Conservation (phyloP, 2,888 invertebrate genomes). For the Polia nebulosa region DNA sequence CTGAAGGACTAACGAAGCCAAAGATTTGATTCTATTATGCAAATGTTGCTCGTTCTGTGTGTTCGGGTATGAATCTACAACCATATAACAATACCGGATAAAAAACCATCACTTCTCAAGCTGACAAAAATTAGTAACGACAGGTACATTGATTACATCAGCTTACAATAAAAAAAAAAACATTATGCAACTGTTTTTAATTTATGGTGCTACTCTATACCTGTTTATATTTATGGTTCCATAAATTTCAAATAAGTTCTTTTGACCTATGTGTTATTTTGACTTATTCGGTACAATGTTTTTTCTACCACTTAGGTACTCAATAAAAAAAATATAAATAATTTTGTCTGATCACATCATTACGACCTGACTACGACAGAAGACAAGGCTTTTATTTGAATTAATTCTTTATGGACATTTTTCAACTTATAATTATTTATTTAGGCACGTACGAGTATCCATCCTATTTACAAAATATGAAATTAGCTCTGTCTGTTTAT, state of each 20-base stretch:
- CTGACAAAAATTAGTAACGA: not conserved
- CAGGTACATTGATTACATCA: too few relatives aligned
- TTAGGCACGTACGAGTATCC: too few relatives aligned
- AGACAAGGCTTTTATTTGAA: not conserved
- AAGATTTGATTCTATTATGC: slow-evolving; percentile 68
- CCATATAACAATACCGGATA: not conserved
- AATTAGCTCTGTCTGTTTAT: not conserved
- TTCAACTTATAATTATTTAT: not conserved
- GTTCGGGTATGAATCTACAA: not conserved
- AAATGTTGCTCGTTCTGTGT: slow-evolving; percentile 58
- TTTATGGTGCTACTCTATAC: not conserved
- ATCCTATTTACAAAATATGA: not conserved
- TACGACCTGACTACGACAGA: too few relatives aligned
- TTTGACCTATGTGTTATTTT: not conserved
- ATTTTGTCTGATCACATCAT: not conserved
- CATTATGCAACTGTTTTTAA: not conserved
- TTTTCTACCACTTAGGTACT: too few relatives aligned
- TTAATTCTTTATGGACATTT: not conserved
- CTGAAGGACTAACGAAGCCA: slow-evolving; percentile 65
- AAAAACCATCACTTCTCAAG: not conserved
- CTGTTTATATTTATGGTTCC: not conserved
- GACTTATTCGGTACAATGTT: too few relatives aligned
- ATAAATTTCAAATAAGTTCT: not conserved
- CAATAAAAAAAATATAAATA: not conserved
- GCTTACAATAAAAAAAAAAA: too few relatives aligned